Percentiles rank a stretch among this genome's conserved stretches.
These are phyloP conservation scores for Ciconia nigra DNA, from an alignment of 2,797 vertebrate species.

Conservation along the genomic window DNA sequence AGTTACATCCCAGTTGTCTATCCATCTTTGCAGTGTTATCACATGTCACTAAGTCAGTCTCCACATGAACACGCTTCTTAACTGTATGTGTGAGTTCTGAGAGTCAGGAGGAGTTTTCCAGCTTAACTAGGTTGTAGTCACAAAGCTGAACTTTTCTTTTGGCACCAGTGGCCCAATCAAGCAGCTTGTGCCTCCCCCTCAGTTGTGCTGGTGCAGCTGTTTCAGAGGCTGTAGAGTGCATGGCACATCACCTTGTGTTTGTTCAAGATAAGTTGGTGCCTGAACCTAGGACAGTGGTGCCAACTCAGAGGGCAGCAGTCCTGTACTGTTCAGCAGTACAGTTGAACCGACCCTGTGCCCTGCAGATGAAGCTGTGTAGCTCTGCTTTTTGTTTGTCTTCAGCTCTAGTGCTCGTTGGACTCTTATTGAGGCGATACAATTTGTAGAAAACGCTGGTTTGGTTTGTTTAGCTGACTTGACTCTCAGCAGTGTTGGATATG, in stretches of 20 bases:
- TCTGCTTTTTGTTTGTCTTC: background rate
- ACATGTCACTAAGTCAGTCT: conserved; percentile 39
- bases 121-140: background rate
- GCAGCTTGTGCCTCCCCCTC: background rate
- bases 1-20: conserved; percentile 56
- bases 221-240: background rate
- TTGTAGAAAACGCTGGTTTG: background rate
- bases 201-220: background rate
- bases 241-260: background rate
- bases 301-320: background rate
- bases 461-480: background rate
- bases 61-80: background rate
- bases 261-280: background rate
- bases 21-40: conserved; percentile 38
- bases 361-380: accelerated
- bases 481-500: accelerated
- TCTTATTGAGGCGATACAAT: background rate
- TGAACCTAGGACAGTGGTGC: background rate
- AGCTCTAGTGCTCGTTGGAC: background rate
- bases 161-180: background rate
- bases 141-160: background rate
- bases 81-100: background rate
- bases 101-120: background rate
- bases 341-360: background rate
- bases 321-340: background rate